These are phyloP conservation scores for Keiferia lycopersicella DNA, from an alignment of 2,888 invertebrate species.

Conservation along the genomic window DNA sequence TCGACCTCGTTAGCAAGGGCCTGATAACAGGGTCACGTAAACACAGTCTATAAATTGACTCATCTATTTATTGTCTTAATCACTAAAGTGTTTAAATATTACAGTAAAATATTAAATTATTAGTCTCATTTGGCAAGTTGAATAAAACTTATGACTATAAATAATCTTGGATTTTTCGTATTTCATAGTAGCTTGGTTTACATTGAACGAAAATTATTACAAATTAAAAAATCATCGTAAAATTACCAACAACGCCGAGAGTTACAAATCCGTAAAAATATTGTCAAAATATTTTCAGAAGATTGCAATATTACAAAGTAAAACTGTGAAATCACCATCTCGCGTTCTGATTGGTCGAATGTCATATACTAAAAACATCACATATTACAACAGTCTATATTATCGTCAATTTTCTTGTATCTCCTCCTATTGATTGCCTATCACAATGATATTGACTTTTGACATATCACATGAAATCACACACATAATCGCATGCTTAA, in stretches of 20 bases:
- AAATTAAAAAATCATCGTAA: too few species aligned
- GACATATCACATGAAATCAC: conserved; percentile 21
- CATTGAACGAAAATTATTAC: conserved; percentile 8
- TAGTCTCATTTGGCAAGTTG: conserved; percentile 22
- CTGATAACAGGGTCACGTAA: background rate
- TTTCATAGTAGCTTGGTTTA: conserved; percentile 1
- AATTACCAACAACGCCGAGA: too few species aligned
- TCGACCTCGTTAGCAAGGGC: background rate
- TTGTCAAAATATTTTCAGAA: background rate
- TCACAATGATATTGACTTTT: conserved; percentile 12
- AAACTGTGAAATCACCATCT: too few species aligned
- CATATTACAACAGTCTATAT: background rate
- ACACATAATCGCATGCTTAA: conserved; percentile 14
- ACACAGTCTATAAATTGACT: background rate
- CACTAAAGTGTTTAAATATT: conserved; percentile 17
- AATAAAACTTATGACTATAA: background rate
- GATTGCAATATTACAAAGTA: too few species aligned
- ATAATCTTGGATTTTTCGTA: conserved; percentile 3
- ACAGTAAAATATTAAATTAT: conserved; percentile 3
- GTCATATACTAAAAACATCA: too few species aligned
- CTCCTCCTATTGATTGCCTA: background rate
- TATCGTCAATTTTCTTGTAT: background rate
- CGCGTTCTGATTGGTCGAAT: too few species aligned
- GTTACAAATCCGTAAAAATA: conserved; percentile 15
- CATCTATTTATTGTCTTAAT: conserved; percentile 11